Conservation (phyloP, 35 echinoderm and acorn worm species). For the Lytechinus variegatus region DNA sequence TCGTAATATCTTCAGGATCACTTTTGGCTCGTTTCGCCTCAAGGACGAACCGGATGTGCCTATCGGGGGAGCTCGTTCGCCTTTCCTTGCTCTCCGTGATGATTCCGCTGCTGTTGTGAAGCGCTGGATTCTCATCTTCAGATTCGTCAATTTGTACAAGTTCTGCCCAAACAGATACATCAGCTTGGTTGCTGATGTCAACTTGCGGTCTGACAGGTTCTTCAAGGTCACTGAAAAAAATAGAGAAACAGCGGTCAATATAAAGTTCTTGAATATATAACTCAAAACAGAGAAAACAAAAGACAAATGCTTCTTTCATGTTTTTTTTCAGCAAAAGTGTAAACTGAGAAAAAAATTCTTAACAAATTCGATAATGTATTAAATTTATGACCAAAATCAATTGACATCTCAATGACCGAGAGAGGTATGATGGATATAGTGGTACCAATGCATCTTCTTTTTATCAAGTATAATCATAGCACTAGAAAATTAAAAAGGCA, state of each 20-base stretch:
- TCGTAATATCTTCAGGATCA: neutral
- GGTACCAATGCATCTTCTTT: too few relatives aligned
- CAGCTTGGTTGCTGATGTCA: neutral
- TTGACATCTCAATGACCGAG: too few relatives aligned
- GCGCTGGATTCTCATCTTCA: neutral
- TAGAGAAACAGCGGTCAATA: neutral
- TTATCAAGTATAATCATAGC: too few relatives aligned
- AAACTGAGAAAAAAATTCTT: too few relatives aligned
- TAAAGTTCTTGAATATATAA: too few relatives aligned
- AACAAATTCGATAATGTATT: too few relatives aligned
- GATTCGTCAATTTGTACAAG: neutral
- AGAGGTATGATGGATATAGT: too few relatives aligned
- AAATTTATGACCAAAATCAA: too few relatives aligned
- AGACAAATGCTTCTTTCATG: too few relatives aligned
- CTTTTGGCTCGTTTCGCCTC: neutral
- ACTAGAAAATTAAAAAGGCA: too few relatives aligned
- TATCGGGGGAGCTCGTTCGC: neutral
- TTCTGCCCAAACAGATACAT: neutral
- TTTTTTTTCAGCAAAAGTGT: too few relatives aligned
- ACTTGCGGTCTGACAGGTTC: neutral
- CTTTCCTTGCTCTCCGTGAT: neutral
- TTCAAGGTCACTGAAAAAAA: neutral
- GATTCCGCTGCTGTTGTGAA: neutral
- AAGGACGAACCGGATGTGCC: slow-evolving; percentile 25
- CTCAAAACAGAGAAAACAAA: too few relatives aligned